Conservation (phyloP, 2,113 vertebrate species). For the Sturnira hondurensis region DNA sequence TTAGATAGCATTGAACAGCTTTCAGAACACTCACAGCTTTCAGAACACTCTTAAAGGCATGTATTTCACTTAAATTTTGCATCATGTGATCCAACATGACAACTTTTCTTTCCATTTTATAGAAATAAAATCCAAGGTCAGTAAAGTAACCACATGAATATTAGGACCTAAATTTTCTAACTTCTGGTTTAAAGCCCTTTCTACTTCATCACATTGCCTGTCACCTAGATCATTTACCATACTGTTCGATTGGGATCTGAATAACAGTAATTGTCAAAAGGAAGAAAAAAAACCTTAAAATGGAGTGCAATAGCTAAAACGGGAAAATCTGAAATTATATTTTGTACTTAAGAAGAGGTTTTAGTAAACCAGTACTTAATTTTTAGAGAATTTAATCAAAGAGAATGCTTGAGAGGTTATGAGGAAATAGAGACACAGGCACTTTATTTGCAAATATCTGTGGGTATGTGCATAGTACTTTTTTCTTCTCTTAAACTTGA, state of each 20-base stretch:
- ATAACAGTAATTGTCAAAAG: background rate
- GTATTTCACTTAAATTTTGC: background rate
- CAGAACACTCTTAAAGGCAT: background rate
- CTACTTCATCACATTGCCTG: background rate
- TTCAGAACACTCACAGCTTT: conserved; percentile 32
- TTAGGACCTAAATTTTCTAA: conserved; percentile 1
- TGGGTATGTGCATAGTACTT: background rate
- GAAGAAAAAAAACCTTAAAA: conserved; percentile 10
- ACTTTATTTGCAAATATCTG: conserved; percentile 42
- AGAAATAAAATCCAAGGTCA: conserved; percentile 32
- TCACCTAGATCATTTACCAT: background rate
- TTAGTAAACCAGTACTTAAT: background rate
- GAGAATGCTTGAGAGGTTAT: conserved; percentile 34
- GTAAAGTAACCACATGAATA: background rate
- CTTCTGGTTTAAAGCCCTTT: conserved; percentile 26
- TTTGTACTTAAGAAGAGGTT: conserved; percentile 25
- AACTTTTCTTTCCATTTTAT: conserved; percentile 38
- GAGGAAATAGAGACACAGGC: conserved; percentile 23
- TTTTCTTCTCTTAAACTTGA: conserved; percentile 51
- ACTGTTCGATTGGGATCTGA: background rate
- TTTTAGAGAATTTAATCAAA: conserved; percentile 47
- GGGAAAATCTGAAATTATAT: background rate
- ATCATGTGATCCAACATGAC: background rate
- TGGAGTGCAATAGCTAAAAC: background rate
- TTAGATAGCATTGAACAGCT: background rate